These are phyloP conservation scores for Rotaria magnacalcarata DNA, from an alignment of 2,888 invertebrate genomes.

Conservation along the genomic window DNA sequence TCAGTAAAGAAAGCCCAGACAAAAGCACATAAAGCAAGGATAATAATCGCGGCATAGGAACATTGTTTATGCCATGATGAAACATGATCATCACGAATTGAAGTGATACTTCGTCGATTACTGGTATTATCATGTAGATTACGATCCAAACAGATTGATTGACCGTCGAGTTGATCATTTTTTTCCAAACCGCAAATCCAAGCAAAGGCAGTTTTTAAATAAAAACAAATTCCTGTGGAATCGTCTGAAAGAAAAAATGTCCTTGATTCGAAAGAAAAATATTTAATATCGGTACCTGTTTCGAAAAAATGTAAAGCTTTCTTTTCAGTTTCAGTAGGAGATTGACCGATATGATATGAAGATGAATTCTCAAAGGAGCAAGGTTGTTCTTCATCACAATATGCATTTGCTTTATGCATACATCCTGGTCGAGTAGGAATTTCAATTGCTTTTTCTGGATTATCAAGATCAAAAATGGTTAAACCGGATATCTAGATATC, in stretches of 20 bases:
- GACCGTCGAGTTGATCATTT: background rate
- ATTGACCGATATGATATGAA: background rate
- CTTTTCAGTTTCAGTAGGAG: background rate
- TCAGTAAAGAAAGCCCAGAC: background rate
- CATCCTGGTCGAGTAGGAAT: slow-evolving; percentile 12
- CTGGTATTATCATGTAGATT: background rate
- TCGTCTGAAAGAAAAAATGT: background rate
- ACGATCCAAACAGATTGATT: background rate
- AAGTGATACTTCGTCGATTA: background rate
- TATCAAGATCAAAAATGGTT: slow-evolving; percentile 16
- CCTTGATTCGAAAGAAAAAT: background rate
- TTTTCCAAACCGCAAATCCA: slow-evolving; percentile 45
- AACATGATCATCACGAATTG: background rate
- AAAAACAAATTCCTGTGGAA: background rate
- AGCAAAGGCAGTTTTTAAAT: slow-evolving; percentile 38
- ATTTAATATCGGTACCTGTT: background rate
- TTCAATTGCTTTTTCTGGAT: slow-evolving; percentile 38
- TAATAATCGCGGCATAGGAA: background rate
- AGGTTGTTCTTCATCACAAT: background rate
- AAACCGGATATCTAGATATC: background rate
- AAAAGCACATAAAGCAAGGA: background rate
- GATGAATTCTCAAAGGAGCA: background rate
- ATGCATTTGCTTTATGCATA: slow-evolving; percentile 10
- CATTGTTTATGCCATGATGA: background rate
- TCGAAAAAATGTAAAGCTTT: background rate